These are phyloP conservation scores for Drosophila parthenogenetica DNA, from an alignment of 2,888 invertebrate species.

Conservation along the genomic window DNA sequence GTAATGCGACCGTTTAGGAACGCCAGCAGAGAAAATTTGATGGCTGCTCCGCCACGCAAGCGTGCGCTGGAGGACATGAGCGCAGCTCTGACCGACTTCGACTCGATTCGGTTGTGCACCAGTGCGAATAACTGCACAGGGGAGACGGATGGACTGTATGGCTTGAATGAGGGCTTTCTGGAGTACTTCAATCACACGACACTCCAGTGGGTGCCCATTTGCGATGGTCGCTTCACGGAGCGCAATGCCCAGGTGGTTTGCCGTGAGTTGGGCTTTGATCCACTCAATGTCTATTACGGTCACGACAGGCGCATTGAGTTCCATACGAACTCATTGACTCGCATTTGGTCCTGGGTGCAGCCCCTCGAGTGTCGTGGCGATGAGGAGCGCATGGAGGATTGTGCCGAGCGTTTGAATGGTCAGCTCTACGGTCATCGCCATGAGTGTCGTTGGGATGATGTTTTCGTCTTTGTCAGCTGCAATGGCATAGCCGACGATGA, in stretches of 20 bases:
- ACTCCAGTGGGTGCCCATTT: slow-evolving; percentile 98
- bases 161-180: slow-evolving; percentile 92
- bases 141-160: slow-evolving; percentile 82
- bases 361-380: slow-evolving; percentile 93
- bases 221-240: slow-evolving; percentile 97
- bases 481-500: slow-evolving; percentile 87
- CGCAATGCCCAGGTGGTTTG: slow-evolving; percentile 99
- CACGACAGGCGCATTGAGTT: slow-evolving; percentile 94
- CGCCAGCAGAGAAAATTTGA: slow-evolving; percentile 70
- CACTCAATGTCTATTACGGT: slow-evolving; percentile 94
- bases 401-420: slow-evolving; percentile 94
- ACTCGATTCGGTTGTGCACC: slow-evolving; percentile 92
- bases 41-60: slow-evolving; percentile 58
- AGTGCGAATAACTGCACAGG: slow-evolving; percentile 89
- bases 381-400: slow-evolving; percentile 92
- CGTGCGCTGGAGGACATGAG: slow-evolving; percentile 86
- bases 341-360: slow-evolving; percentile 98
- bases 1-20: slow-evolving; percentile 89
- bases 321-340: slow-evolving; percentile 93
- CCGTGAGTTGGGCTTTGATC: slow-evolving; percentile 94
- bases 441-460: slow-evolving; percentile 94
- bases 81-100: slow-evolving; percentile 80
- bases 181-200: slow-evolving; percentile 98
- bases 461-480: slow-evolving; percentile 97
- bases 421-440: slow-evolving; percentile 94